Conservation (phyloP, 1,140 invertebrate species). For the Neuroterus valhalla region DNA sequence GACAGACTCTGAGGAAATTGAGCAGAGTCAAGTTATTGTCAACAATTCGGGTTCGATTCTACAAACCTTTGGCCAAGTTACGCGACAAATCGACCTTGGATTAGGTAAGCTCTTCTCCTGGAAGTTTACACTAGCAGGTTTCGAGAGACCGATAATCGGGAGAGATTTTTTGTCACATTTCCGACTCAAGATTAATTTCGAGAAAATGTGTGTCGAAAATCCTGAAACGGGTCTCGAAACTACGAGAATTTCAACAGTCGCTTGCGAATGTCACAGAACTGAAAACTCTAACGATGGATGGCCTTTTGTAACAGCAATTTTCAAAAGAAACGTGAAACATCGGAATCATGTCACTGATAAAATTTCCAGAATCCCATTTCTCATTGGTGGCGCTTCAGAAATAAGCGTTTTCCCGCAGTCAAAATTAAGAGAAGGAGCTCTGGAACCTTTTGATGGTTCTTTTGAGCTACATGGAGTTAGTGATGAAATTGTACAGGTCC, state of each 20-base stretch:
- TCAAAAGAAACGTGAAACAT: not conserved
- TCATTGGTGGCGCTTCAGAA: not conserved
- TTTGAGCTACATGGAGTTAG: not conserved
- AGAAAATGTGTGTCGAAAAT: not conserved
- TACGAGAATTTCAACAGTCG: not conserved
- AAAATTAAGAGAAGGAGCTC: not conserved
- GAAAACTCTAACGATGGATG: not conserved
- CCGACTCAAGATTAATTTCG: not conserved
- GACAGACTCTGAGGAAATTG: not conserved
- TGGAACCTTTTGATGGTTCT: not conserved
- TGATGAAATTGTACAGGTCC: not conserved
- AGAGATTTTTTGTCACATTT: constrained; percentile 10
- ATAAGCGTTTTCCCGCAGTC: not conserved
- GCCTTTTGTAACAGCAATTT: not conserved
- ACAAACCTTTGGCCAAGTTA: not conserved
- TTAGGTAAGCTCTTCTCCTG: not conserved
- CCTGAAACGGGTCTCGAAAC: not conserved
- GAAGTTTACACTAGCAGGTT: not conserved
- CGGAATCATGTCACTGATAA: not conserved
- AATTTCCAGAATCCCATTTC: not conserved
- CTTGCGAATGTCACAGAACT: not conserved
- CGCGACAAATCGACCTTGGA: not conserved
- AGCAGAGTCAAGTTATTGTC: not conserved
- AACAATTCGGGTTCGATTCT: not conserved
- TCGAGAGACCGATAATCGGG: not conserved